Conservation (phyloP, 37 sponge, comb jelly and placozoan genomes). For the Oscarella lobularis region DNA sequence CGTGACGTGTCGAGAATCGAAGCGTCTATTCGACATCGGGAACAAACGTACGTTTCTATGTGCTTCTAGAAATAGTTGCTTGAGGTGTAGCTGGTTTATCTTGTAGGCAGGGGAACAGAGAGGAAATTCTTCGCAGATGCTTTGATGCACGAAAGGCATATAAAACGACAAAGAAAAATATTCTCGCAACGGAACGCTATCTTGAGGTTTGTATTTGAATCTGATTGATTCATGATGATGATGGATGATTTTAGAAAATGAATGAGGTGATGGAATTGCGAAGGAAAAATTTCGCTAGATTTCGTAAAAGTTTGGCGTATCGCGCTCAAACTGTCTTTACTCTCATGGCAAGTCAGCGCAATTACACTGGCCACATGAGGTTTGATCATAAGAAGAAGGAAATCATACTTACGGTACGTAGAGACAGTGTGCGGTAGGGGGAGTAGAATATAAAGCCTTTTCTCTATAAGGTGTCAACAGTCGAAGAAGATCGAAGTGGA, state of each 20-base stretch:
- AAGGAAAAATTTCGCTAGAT: neutral
- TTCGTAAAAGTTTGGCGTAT: neutral
- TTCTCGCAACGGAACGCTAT: too few species aligned
- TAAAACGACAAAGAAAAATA: too few species aligned
- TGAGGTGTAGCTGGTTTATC: too few species aligned
- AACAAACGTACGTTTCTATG: too few species aligned
- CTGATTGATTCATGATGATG: neutral
- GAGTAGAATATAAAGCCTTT: neutral
- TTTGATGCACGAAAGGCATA: too few species aligned
- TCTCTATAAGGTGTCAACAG: too few species aligned
- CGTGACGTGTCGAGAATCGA: too few species aligned
- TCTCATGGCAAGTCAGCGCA: constrained; percentile 47
- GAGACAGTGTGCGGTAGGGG: neutral
- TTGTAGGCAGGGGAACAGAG: too few species aligned
- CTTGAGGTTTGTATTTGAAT: too few species aligned
- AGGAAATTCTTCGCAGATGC: too few species aligned
- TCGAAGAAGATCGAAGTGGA: constrained; percentile 4
- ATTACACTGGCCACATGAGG: constrained; percentile 54
- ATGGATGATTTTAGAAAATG: neutral
- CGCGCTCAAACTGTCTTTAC: constrained; percentile 52
- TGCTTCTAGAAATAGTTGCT: too few species aligned
- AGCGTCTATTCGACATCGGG: too few species aligned
- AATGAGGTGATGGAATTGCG: neutral
- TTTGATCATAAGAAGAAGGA: constrained; percentile 55
- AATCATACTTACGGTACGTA: neutral